phyloP scores from a whole-genome alignment of 1,140 invertebrate genomes.

The Penaeus japonicus region DNA sequence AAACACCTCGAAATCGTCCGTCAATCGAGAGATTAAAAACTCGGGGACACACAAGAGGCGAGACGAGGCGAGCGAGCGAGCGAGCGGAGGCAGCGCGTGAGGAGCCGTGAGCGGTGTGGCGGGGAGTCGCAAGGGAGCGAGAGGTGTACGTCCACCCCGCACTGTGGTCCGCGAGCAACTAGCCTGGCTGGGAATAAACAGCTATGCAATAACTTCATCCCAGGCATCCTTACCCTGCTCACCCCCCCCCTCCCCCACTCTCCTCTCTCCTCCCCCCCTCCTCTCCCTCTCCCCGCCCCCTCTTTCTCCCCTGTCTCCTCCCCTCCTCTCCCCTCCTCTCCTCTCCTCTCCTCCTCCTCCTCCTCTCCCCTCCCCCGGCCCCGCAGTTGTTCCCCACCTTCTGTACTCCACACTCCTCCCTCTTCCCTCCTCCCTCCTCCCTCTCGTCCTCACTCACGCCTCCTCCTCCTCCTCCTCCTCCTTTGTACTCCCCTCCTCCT shows the following conservation, averaged over 20 bases:
- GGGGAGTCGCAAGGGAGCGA: background rate
- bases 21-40: background rate
- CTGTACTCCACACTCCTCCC: background rate
- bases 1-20: too few species aligned
- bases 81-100: background rate
- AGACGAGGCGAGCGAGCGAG: background rate
- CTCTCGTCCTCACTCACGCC: constrained; percentile 16
- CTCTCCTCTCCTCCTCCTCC: background rate
- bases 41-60: background rate
- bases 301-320: background rate
- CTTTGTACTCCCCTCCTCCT: background rate
- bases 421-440: background rate
- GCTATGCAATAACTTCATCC: constrained; percentile 58
- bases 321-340: background rate
- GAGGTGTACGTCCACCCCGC: constrained; percentile 35
- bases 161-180: constrained; percentile 49
- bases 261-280: background rate
- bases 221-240: constrained; percentile 35
- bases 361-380: background rate
- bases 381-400: background rate
- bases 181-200: constrained; percentile 54
- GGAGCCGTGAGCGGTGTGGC: background rate
- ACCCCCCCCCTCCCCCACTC: background rate
- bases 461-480: constrained; percentile 22
- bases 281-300: background rate